Evolutionary conservation across 2,113 vertebrate species (phyloP).

Genomic region (Pelobates fuscus): DNA sequence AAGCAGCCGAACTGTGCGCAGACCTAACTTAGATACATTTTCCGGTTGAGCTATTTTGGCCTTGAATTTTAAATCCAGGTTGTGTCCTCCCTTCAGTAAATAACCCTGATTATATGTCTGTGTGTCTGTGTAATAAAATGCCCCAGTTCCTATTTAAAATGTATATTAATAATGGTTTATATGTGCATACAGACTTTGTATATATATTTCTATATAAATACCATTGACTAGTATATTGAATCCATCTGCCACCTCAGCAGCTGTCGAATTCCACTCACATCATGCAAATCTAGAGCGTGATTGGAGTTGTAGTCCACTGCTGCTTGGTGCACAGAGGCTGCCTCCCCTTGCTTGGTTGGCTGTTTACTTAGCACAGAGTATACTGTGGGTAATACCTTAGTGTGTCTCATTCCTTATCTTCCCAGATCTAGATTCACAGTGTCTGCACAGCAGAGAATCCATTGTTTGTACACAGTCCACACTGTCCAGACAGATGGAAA

Average conservation of each 20-base stretch:
- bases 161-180: not conserved
- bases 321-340: not conserved
- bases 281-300: not conserved
- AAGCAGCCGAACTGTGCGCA: no score
- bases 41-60: no score
- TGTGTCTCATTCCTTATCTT: not conserved
- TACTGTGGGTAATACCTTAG: not conserved
- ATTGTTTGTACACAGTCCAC: not conserved
- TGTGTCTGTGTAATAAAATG: not conserved
- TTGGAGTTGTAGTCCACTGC: not conserved
- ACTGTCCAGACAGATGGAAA: not conserved
- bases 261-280: not conserved
- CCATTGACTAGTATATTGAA: not conserved
- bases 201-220: no score
- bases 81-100: no score
- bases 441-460: constrained; percentile 13
- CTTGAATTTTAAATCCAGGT: no score
- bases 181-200: not conserved
- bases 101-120: no score
- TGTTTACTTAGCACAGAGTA: not conserved
- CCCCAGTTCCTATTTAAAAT: not conserved
- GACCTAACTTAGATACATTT: no score
- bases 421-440: not conserved
- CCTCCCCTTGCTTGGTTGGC: not conserved
- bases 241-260: not conserved